Conservation (phyloP, 2,888 invertebrate genomes). For the Drosophila monieri region DNA sequence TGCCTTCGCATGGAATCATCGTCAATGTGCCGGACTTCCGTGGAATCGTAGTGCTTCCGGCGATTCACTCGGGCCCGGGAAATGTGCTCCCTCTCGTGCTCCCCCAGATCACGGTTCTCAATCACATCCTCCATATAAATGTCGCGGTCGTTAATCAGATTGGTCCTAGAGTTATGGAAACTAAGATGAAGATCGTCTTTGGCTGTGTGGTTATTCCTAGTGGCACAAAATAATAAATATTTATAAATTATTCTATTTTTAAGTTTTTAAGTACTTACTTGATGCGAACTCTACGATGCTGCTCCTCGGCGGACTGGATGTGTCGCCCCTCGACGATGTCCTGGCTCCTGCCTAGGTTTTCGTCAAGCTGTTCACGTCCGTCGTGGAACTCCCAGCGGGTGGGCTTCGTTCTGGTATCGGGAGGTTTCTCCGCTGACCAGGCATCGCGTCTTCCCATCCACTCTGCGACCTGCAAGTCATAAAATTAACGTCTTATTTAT, state of each 20-base stretch:
- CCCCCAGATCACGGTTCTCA: slow-evolving; percentile 71
- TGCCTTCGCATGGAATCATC: slow-evolving; percentile 90
- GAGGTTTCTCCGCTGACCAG: slow-evolving; percentile 91
- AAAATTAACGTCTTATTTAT: too few species aligned
- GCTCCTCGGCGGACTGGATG: slow-evolving; percentile 81
- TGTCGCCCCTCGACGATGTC: slow-evolving; percentile 63
- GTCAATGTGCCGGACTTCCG: slow-evolving; percentile 86
- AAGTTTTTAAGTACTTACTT: slow-evolving; percentile 62
- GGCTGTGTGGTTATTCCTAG: slow-evolving; percentile 81
- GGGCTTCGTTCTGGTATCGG: slow-evolving; percentile 87
- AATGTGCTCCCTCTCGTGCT: slow-evolving; percentile 64
- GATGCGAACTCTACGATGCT: slow-evolving; percentile 81
- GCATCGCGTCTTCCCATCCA: slow-evolving; percentile 92
- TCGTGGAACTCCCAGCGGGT: slow-evolving; percentile 90
- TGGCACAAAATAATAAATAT: slow-evolving; percentile 13
- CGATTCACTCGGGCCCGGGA: slow-evolving; percentile 79
- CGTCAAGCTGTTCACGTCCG: slow-evolving; percentile 85
- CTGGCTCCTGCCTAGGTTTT: slow-evolving; percentile 82
- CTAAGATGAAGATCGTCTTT: slow-evolving; percentile 83
- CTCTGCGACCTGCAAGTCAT: slow-evolving; percentile 85
- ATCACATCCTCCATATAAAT: slow-evolving; percentile 82
- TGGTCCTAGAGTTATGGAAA: slow-evolving; percentile 84
- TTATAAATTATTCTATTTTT: neutral
- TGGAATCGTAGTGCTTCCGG: slow-evolving; percentile 61
- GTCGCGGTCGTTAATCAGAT: slow-evolving; percentile 83